Percentiles rank a stretch among this genome's conserved stretches.
phyloP scores from a whole-genome alignment of 2,888 invertebrate genomes.

The Eupithecia dodoneata region DNA sequence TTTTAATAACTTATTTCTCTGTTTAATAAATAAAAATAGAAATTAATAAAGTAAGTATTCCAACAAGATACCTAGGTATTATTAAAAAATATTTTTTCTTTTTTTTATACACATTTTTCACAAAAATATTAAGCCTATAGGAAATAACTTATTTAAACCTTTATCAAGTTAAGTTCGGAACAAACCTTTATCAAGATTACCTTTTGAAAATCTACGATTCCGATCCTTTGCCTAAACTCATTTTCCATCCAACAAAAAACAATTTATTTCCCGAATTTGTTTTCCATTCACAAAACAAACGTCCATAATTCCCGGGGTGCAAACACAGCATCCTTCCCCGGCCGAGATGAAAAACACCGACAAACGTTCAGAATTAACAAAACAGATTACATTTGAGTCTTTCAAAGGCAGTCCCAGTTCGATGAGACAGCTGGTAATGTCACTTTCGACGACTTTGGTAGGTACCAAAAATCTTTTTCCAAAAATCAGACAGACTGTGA shows the following conservation, averaged over 20 bases:
- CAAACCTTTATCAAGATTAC: neutral
- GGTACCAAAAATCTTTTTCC: too few species aligned
- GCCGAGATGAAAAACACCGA: constrained; percentile 63
- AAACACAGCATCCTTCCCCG: constrained; percentile 62
- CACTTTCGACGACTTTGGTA: neutral
- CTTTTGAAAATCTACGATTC: neutral
- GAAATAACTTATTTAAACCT: neutral
- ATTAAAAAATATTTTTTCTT: too few species aligned
- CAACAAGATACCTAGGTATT: neutral
- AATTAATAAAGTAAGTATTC: neutral
- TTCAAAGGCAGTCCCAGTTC: constrained; percentile 57
- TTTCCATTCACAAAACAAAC: constrained; percentile 49
- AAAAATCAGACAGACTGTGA: too few species aligned
- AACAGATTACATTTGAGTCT: constrained; percentile 78
- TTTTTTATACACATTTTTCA: neutral
- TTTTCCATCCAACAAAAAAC: constrained; percentile 19
- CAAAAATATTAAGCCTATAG: neutral
- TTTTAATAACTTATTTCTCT: too few species aligned
- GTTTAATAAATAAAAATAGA: too few species aligned
- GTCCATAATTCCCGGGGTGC: constrained; percentile 53
- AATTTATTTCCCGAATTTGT: constrained; percentile 28
- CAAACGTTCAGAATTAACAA: constrained; percentile 79
- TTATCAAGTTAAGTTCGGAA: neutral
- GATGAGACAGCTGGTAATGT: constrained; percentile 16
- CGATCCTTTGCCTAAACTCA: constrained; percentile 7